Conservation (phyloP, 2,113 vertebrate genomes). For the Leucoraja erinaceus region DNA sequence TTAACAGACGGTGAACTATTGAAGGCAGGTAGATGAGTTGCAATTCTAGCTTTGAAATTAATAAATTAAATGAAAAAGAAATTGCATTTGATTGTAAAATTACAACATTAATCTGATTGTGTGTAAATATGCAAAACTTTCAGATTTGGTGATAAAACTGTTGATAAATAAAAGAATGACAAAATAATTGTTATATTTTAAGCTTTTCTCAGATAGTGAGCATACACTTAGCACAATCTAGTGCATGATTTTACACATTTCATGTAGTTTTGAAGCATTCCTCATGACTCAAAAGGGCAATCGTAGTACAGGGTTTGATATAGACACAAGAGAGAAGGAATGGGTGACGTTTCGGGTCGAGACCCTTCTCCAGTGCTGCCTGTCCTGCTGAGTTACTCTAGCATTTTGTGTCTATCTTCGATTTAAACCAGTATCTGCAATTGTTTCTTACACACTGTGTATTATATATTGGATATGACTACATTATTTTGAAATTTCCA, state of each 20-base stretch:
- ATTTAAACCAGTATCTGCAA: no score
- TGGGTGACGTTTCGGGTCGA: no score
- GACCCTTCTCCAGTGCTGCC: no score
- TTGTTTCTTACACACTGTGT: no score
- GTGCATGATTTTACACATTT: neutral
- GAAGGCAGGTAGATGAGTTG: neutral
- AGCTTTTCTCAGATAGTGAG: neutral
- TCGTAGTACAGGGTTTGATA: no score
- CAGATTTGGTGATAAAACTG: neutral
- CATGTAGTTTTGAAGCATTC: neutral
- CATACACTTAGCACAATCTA: neutral
- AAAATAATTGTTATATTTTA: neutral
- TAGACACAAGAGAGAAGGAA: no score
- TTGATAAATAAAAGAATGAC: neutral
- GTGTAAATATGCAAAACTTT: neutral
- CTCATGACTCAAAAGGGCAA: neutral
- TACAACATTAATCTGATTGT: neutral
- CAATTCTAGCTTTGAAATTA: neutral
- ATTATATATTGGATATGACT: neutral
- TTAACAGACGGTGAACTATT: neutral
- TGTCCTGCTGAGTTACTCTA: no score
- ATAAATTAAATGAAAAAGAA: neutral
- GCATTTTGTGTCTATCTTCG: no score
- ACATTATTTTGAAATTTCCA: neutral
- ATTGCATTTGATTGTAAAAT: neutral